phyloP scores from a whole-genome alignment of 2,797 vertebrate genomes.

The Sebastes glaucus region DNA sequence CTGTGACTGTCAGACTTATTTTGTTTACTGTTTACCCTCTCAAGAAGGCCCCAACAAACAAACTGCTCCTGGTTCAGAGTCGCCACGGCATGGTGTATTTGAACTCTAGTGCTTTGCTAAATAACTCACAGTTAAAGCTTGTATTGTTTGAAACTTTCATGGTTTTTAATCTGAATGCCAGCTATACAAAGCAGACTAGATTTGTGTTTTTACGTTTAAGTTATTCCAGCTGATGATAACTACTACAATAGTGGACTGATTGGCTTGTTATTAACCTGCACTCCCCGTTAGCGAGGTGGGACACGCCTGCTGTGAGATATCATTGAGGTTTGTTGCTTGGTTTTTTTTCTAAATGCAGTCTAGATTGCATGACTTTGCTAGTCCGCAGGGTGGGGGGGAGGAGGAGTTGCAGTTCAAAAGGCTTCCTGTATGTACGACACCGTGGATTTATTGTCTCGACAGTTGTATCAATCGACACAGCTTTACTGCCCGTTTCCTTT shows the following conservation, averaged over 20 bases:
- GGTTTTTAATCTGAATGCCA: conserved; percentile 48
- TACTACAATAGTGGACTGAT: conserved; percentile 43
- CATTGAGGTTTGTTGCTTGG: conserved; percentile 31
- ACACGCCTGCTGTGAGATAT: conserved; percentile 36
- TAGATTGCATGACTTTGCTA: conserved; percentile 60
- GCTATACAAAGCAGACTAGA: conserved; percentile 14
- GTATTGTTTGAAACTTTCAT: conserved; percentile 39
- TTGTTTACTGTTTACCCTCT: conserved; percentile 46
- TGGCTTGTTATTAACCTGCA: conserved; percentile 49
- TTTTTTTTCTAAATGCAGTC: conserved; percentile 36
- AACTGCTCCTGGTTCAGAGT: conserved; percentile 20
- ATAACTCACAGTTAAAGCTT: conserved; percentile 23
- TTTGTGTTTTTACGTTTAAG: conserved; percentile 1
- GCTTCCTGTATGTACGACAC: conserved; percentile 52
- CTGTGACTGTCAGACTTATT: conserved; percentile 21
- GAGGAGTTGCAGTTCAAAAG: conserved; percentile 36
- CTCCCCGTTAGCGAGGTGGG: conserved; percentile 19
- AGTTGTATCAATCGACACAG: conserved; percentile 65
- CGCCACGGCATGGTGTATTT: conserved; percentile 37
- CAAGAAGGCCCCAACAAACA: conserved; percentile 34
- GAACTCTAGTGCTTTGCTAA: conserved; percentile 37
- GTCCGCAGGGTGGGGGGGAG: conserved; percentile 23
- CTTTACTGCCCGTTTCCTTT: conserved; percentile 55
- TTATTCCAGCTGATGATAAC: conserved; percentile 46
- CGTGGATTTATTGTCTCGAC: conserved; percentile 47